phyloP scores from a whole-genome alignment of 1,140 invertebrate genomes.

The Microplitis mediator region DNA sequence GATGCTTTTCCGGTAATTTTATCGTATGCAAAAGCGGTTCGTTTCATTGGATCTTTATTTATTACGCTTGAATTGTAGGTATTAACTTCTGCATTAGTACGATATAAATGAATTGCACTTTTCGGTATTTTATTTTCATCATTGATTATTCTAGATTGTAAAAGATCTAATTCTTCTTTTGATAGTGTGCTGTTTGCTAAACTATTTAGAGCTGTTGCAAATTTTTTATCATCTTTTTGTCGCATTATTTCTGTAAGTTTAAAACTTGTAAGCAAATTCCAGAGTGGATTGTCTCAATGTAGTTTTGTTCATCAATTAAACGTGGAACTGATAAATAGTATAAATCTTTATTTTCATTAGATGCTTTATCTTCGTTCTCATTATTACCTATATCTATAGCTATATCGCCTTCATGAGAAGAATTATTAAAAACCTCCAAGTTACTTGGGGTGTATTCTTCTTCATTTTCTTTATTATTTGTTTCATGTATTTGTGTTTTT shows the following conservation, averaged over 20 bases:
- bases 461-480: not conserved
- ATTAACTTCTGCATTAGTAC: constrained; percentile 15
- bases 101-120: constrained; percentile 26
- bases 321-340: not conserved
- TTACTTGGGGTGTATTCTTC: no score
- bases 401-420: no score
- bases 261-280: no score
- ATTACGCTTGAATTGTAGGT: constrained; percentile 26
- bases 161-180: constrained; percentile 22
- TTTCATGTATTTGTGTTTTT: not conserved
- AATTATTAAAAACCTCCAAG: no score
- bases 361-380: no score
- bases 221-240: constrained; percentile 38
- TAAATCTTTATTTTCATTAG: no score
- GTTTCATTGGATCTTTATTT: not conserved
- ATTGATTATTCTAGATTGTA: constrained; percentile 22
- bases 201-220: constrained; percentile 36
- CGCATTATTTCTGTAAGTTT: no score
- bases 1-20: constrained; percentile 10
- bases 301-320: no score
- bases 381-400: no score
- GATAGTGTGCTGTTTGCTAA: constrained; percentile 22
- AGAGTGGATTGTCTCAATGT: no score
- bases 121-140: constrained; percentile 8
- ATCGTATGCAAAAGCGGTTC: not conserved